These are phyloP conservation scores for Scomber japonicus DNA, from an alignment of 2,113 vertebrate genomes.

Conservation along the genomic window DNA sequence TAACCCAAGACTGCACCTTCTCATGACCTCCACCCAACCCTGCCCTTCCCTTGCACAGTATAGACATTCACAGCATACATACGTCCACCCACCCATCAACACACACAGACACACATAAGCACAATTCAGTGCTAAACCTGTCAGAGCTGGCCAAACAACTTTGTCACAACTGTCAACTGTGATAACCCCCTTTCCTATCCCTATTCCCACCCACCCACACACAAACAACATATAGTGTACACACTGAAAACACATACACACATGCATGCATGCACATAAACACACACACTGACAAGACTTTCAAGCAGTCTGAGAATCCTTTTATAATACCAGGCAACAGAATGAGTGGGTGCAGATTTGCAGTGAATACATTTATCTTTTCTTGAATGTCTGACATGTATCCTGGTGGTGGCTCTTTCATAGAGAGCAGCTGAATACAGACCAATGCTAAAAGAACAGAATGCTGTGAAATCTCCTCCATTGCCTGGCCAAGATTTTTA, in stretches of 20 bases:
- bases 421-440: constrained; percentile 63
- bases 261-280: background rate
- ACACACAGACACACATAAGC: constrained; percentile 10
- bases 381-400: constrained; percentile 71
- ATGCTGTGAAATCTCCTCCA: constrained; percentile 71
- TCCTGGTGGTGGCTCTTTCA: constrained; percentile 69
- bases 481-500: constrained; percentile 76
- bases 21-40: constrained; percentile 77
- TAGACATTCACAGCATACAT: constrained; percentile 55
- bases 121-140: constrained; percentile 64
- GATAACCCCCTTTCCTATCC: constrained; percentile 52
- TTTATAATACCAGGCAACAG: constrained; percentile 57
- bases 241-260: background rate
- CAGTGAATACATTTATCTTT: constrained; percentile 70
- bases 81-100: constrained; percentile 44
- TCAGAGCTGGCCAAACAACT: constrained; percentile 81
- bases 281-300: constrained; percentile 32
- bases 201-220: constrained; percentile 40
- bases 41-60: constrained; percentile 61
- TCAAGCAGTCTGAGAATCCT: constrained; percentile 53
- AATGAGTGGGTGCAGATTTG: constrained; percentile 79
- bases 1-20: constrained; percentile 73
- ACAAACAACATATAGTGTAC: constrained; percentile 41
- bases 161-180: constrained; percentile 78
- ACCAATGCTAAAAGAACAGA: constrained; percentile 68